Evolutionary conservation across 1,140 invertebrate genomes (phyloP), one percentile per base, ranked within the genome.

Genomic region (Drosophila repleta): DNA sequence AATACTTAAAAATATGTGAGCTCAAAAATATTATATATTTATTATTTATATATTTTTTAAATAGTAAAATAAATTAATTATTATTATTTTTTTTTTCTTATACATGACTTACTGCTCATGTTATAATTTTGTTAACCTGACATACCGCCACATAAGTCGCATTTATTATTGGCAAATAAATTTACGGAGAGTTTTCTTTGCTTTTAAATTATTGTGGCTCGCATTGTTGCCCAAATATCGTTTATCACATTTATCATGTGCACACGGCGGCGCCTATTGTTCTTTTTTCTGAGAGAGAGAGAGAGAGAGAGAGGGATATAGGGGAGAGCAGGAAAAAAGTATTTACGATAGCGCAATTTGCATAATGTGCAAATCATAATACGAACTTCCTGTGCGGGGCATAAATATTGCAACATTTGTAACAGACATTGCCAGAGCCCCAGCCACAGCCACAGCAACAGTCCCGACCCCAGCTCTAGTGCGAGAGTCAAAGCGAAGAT

Each of bases 341-440:
- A 83, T 79, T 88, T 88, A 83, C 83, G 83, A 87, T 87, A 83
- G 81, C 63, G 72, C 76, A 87, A 87, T 87, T 87, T 87, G 83
- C 83, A 87, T 87, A 87, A 87, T 87, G 83, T 88, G 83, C 83
- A 88, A 87, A 87, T 87, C 79, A 87, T 87, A 88, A 83, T 87
- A 83, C 79, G 76, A 70, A 71, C 74, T 78, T 82, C 82, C 77
- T 62, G 55, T 41, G 29, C 62, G 43, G 68, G 72, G 84, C 84
- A 83, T 87, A 87, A 87, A 87, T 87, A 87, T 87, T 88, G 83
- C 79, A 87, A 79, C 83, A 87, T 88, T 87, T 87, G 83, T 79
- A 79, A 79, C 83, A 88, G 83, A 87, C 83, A 87, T 67, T 51
- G 82, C 68, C 69, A 65, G 65, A 56, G 69, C 15, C 39, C 29